Percentiles rank a stretch among this genome's conserved stretches.
phyloP scores from a whole-genome alignment of 2,888 invertebrate genomes.

The Antitype chi region DNA sequence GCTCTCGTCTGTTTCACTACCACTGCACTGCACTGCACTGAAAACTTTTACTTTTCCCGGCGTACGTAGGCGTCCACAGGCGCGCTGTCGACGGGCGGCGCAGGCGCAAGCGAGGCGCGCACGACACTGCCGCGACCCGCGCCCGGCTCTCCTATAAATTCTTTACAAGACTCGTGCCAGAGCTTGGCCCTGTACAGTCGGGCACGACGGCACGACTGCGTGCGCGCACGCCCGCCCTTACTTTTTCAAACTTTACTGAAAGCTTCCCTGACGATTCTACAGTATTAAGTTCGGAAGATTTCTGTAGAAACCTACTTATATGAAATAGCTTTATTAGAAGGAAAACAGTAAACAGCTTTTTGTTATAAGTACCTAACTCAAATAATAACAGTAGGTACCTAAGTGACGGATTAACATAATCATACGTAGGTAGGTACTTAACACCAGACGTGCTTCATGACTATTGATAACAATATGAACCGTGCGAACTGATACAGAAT shows the following conservation, averaged over 20 bases:
- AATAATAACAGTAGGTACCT: background rate
- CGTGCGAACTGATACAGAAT: constrained; percentile 1
- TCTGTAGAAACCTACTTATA: background rate
- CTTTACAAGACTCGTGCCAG: constrained; percentile 88
- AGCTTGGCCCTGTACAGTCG: constrained; percentile 86
- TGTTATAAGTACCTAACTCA: background rate
- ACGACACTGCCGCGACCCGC: constrained; percentile 79
- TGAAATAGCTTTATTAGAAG: background rate
- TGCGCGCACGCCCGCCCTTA: constrained; percentile 73
- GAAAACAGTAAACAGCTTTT: no score
- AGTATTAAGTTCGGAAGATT: background rate
- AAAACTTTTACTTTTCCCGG: constrained; percentile 80
- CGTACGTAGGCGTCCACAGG: constrained; percentile 58
- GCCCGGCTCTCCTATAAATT: constrained; percentile 87
- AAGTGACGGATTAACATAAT: background rate
- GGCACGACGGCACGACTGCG: constrained; percentile 67
- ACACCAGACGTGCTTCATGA: background rate
- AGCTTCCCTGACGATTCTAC: background rate
- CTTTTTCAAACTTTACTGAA: constrained; percentile 42
- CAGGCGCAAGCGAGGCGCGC: constrained; percentile 70
- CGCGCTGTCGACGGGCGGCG: constrained; percentile 62
- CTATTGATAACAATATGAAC: constrained; percentile 10
- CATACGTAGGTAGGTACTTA: no score
- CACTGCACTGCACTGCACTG: constrained; percentile 80
- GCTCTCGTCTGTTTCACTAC: constrained; percentile 73